Percentiles rank a stretch among this genome's conserved stretches.
Conservation (phyloP, 1,140 invertebrate species). For the Goniozus legneri region DNA sequence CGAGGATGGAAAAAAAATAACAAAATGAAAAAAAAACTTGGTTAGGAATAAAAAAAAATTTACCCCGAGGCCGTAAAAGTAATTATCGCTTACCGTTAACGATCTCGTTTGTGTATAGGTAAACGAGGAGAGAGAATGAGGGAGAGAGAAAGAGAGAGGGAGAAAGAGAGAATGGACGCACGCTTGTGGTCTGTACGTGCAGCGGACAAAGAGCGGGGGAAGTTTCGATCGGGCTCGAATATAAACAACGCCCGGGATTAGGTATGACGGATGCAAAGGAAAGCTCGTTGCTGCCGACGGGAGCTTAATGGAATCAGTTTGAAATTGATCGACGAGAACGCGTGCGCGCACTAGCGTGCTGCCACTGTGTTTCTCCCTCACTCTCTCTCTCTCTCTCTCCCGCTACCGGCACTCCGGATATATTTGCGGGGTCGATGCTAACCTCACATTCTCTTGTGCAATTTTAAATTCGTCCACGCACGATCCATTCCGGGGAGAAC, state of each 20-base stretch:
- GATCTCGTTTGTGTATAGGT: neutral
- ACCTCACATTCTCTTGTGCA: too few relatives aligned
- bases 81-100: neutral
- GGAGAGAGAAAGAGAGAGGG: neutral
- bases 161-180: neutral
- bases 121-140: neutral
- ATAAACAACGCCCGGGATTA: too few relatives aligned
- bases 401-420: slow-evolving; percentile 11
- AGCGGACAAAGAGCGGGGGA: neutral
- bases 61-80: neutral
- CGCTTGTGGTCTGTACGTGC: neutral
- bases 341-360: neutral
- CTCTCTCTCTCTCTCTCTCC: slow-evolving; percentile 7
- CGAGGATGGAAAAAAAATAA: too few relatives aligned
- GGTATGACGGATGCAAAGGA: neutral
- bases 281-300: neutral
- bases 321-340: neutral
- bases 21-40: too few relatives aligned
- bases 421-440: too few relatives aligned
- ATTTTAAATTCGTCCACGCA: too few relatives aligned
- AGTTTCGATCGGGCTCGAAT: too few relatives aligned
- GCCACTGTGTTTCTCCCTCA: neutral
- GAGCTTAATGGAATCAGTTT: neutral
- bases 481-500: too few relatives aligned
- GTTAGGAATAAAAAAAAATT: too few relatives aligned